Conservation (phyloP, 1,140 invertebrate species). For the Orchestia grillus region DNA sequence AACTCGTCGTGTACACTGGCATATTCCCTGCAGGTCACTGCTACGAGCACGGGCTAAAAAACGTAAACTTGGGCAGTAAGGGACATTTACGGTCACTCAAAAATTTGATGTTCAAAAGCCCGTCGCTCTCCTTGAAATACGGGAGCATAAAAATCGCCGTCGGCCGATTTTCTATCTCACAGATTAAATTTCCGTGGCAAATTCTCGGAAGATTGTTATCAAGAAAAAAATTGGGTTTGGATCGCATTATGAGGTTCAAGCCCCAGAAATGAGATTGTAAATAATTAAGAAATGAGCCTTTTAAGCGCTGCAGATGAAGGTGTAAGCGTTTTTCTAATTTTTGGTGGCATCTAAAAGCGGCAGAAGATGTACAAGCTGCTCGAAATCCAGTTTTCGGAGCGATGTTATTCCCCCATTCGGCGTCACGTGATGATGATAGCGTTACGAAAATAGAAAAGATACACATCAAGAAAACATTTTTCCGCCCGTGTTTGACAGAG, state of each 20-base stretch:
- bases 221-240: background rate
- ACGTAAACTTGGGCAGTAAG: background rate
- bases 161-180: background rate
- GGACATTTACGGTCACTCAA: background rate
- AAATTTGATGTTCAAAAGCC: slow-evolving; percentile 7
- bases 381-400: background rate
- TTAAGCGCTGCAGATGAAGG: too few species aligned
- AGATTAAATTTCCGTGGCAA: background rate
- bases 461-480: background rate
- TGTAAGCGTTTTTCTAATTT: too few species aligned
- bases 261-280: background rate
- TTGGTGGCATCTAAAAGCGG: background rate
- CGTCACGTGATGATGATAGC: background rate
- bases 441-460: background rate
- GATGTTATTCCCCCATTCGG: background rate
- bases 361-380: background rate
- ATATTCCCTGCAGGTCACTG: background rate
- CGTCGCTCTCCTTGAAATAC: background rate
- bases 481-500: background rate
- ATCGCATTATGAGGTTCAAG: background rate
- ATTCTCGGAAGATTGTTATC: background rate
- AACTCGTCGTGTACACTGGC: background rate
- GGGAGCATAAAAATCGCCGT: background rate
- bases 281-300: background rate
- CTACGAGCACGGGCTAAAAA: background rate